These are phyloP conservation scores for Leptoteleia sp. DNA, from an alignment of 1,140 invertebrate genomes.

Conservation along the genomic window DNA sequence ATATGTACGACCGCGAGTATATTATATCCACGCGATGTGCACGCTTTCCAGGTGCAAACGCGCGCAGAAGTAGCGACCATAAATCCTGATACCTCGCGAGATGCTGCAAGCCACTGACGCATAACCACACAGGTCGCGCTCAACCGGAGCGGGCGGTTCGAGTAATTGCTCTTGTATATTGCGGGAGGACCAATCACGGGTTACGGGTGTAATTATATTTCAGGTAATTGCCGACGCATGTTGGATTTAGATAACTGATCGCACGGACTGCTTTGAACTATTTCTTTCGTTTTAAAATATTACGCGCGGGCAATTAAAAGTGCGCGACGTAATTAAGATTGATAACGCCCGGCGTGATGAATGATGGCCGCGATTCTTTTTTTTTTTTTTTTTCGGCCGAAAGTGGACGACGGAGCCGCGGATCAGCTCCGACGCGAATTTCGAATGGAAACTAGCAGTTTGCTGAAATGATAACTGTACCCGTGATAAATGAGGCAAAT, in stretches of 20 bases:
- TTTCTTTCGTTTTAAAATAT: conserved; percentile 47
- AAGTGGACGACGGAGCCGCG: too few species aligned
- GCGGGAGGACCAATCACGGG: conserved; percentile 59
- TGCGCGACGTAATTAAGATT: conserved; percentile 49
- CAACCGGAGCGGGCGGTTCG: conserved; percentile 58
- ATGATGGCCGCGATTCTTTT: too few species aligned
- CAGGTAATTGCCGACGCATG: conserved; percentile 57
- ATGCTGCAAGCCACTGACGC: conserved; percentile 50
- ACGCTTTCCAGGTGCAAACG: conserved; percentile 44
- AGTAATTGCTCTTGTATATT: conserved; percentile 70
- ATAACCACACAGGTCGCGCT: conserved; percentile 72
- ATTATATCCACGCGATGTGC: conserved; percentile 50
- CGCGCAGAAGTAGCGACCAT: conserved; percentile 65
- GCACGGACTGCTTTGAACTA: conserved; percentile 22
- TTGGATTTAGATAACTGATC: conserved; percentile 58
- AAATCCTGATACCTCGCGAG: conserved; percentile 65
- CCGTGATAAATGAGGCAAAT: conserved; percentile 6
- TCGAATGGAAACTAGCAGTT: conserved; percentile 4
- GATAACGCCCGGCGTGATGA: conserved; percentile 28
- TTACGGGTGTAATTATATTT: conserved; percentile 67
- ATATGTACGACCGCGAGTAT: conserved; percentile 61
- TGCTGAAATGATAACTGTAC: background rate
- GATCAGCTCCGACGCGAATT: conserved; percentile 1
- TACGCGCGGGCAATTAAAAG: conserved; percentile 25
- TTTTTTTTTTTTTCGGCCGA: too few species aligned